Conservation (phyloP, 2,797 vertebrate species). For the Kryptolebias ocellatus region DNA sequence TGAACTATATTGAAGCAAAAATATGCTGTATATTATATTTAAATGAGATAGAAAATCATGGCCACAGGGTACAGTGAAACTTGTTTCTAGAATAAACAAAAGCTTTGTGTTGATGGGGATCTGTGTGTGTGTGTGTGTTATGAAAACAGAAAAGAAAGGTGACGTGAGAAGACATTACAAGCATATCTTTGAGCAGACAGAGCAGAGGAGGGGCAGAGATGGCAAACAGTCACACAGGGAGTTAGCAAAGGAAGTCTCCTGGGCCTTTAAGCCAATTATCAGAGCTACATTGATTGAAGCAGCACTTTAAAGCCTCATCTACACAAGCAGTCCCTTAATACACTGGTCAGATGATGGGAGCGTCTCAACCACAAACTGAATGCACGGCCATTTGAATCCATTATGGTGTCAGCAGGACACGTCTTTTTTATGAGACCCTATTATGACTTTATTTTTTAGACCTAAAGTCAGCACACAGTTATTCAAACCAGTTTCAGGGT, state of each 20-base stretch:
- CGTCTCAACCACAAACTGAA: constrained; percentile 67
- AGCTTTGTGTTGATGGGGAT: constrained; percentile 23
- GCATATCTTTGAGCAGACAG: constrained; percentile 47
- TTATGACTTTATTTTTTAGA: constrained; percentile 7
- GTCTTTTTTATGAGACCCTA: constrained; percentile 35
- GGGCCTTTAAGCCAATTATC: constrained; percentile 77
- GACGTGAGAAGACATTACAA: constrained; percentile 47
- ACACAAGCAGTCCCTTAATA: constrained; percentile 77
- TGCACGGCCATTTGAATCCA: constrained; percentile 49
- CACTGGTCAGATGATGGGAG: constrained; percentile 71
- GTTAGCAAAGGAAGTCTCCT: constrained; percentile 61
- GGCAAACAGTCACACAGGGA: constrained; percentile 69
- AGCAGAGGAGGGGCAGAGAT: constrained; percentile 42
- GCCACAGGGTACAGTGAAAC: neutral
- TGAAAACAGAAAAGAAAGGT: constrained; percentile 69
- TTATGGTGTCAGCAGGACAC: constrained; percentile 30
- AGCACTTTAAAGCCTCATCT: constrained; percentile 77
- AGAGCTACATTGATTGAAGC: constrained; percentile 75
- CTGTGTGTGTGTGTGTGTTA: constrained; percentile 54
- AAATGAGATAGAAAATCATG: neutral
- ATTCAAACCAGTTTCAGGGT: neutral
- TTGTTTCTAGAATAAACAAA: constrained; percentile 73
- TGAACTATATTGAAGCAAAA: neutral
- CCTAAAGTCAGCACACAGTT: neutral
- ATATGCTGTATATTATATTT: neutral